Percentiles rank a stretch among this genome's conserved stretches.
Conservation (phyloP, 2,888 invertebrate species). For the Chrysomela aeneicollis region DNA sequence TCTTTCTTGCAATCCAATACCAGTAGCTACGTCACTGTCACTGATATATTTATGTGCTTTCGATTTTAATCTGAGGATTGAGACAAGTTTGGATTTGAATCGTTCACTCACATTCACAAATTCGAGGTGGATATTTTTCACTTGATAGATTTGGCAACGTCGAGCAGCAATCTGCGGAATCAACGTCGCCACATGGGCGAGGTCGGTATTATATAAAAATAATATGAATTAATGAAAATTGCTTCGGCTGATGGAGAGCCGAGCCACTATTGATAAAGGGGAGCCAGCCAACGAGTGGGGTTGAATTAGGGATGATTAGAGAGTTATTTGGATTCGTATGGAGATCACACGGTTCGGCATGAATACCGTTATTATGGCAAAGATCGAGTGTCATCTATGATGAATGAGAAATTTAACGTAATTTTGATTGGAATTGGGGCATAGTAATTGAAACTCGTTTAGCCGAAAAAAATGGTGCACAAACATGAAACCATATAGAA, state of each 20-base stretch:
- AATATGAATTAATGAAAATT: slow-evolving; percentile 7
- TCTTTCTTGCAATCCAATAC: too few relatives aligned
- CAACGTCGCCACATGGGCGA: slow-evolving; percentile 7
- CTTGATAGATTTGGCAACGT: neutral
- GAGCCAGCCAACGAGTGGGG: neutral
- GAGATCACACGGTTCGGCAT: neutral
- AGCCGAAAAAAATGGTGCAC: too few relatives aligned
- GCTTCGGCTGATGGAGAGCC: neutral
- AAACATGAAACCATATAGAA: too few relatives aligned
- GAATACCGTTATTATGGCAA: neutral
- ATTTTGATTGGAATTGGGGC: too few relatives aligned
- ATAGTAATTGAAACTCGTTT: too few relatives aligned
- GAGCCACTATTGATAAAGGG: neutral
- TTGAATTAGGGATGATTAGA: slow-evolving; percentile 1
- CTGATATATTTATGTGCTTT: too few relatives aligned
- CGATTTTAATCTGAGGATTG: too few relatives aligned
- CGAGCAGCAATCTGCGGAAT: neutral
- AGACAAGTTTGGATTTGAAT: too few relatives aligned
- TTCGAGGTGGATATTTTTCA: neutral
- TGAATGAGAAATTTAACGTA: neutral
- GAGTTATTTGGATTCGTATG: neutral
- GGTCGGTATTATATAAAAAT: neutral
- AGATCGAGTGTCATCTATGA: neutral
- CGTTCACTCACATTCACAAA: too few relatives aligned
- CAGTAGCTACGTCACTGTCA: too few relatives aligned